These are phyloP conservation scores for Psilopsiagon aymara DNA, from an alignment of 2,113 vertebrate species.

Conservation along the genomic window DNA sequence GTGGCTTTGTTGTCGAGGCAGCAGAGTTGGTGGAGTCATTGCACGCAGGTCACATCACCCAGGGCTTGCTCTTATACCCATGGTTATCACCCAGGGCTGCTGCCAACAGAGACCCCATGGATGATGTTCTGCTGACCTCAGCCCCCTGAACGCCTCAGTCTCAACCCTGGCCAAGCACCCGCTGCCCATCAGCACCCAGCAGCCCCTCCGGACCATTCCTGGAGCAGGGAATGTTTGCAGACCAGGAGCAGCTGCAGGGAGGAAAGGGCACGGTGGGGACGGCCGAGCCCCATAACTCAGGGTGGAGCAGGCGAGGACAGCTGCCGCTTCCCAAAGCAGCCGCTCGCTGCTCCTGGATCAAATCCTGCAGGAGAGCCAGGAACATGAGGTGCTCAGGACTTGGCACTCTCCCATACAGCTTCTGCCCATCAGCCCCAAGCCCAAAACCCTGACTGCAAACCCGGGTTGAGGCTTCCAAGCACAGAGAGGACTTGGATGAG, in stretches of 20 bases:
- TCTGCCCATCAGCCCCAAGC: background rate
- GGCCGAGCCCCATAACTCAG: background rate
- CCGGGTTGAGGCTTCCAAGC: background rate
- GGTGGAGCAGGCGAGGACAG: background rate
- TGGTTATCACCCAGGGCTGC: background rate
- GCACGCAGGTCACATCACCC: background rate
- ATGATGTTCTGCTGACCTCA: background rate
- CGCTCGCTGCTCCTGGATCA: background rate
- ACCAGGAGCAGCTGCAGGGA: background rate
- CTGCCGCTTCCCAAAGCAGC: background rate
- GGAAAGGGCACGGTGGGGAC: background rate
- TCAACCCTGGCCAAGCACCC: background rate
- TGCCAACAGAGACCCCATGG: background rate
- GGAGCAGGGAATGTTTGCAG: background rate
- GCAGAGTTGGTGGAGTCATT: background rate
- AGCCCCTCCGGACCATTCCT: background rate
- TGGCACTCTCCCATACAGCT: background rate
- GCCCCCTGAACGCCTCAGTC: background rate
- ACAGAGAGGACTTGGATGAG: fast-evolving
- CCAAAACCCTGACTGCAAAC: background rate
- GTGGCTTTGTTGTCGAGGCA: background rate
- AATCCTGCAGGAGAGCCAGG: background rate
- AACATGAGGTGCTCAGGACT: background rate
- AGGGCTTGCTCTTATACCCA: background rate
- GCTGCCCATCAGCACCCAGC: background rate